Percentiles rank a stretch among this genome's conserved stretches.
These are phyloP conservation scores for Mythimna albipuncta DNA, from an alignment of 2,888 invertebrate species.

Conservation along the genomic window DNA sequence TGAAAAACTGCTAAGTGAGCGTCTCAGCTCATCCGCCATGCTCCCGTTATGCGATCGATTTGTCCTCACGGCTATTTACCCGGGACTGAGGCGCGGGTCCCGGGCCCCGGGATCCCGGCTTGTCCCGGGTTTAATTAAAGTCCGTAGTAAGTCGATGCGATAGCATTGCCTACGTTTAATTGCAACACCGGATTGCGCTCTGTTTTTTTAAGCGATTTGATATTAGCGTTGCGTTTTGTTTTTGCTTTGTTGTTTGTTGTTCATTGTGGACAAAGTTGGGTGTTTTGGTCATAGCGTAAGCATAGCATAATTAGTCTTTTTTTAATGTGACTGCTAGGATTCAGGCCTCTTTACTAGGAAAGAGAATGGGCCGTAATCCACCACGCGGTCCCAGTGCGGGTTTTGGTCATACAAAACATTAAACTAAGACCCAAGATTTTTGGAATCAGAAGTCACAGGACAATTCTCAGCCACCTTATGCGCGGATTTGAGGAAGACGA, in stretches of 20 bases:
- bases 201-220: slow-evolving; percentile 50
- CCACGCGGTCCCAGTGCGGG: too few species aligned
- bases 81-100: slow-evolving; percentile 48
- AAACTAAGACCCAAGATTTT: not conserved
- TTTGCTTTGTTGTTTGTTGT: slow-evolving; percentile 10
- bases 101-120: slow-evolving; percentile 46
- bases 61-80: slow-evolving; percentile 62
- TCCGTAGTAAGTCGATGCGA: slow-evolving; percentile 64
- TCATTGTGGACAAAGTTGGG: not conserved
- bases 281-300: not conserved
- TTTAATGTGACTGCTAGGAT: too few species aligned
- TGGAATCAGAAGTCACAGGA: not conserved
- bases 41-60: slow-evolving; percentile 62
- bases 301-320: too few species aligned
- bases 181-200: slow-evolving; percentile 57
- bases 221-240: slow-evolving; percentile 42
- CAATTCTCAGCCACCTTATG: too few species aligned
- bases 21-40: slow-evolving; percentile 34
- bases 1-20: slow-evolving; percentile 60
- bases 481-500: too few species aligned
- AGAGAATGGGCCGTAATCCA: too few species aligned
- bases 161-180: slow-evolving; percentile 63
- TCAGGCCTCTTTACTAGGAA: too few species aligned
- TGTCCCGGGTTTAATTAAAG: slow-evolving; percentile 67
- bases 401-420: not conserved